phyloP scores from a whole-genome alignment of 2,113 vertebrate genomes.

The Acanthochromis polyacanthus region DNA sequence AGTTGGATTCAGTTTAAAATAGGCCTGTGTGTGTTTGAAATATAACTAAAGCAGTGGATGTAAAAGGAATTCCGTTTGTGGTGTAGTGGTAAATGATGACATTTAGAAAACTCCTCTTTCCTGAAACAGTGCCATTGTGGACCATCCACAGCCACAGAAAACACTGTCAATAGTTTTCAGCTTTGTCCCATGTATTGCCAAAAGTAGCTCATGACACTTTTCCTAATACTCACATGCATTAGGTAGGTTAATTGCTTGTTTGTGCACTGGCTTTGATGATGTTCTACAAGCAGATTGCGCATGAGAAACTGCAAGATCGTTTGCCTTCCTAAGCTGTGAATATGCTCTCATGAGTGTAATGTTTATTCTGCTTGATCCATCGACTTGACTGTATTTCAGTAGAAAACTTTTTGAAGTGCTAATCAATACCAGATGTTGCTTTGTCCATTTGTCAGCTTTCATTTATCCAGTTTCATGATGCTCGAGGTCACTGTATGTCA shows the following conservation, averaged over 20 bases:
- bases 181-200: too few species aligned
- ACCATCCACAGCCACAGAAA: too few species aligned
- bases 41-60: too few species aligned
- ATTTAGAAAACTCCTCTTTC: too few species aligned
- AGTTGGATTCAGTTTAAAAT: too few species aligned
- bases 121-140: too few species aligned
- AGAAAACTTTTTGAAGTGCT: conserved; percentile 24
- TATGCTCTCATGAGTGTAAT: neutral
- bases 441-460: conserved; percentile 39
- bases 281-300: neutral
- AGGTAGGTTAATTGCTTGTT: neutral
- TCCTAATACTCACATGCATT: neutral
- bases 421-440: conserved; percentile 47
- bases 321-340: conserved; percentile 13
- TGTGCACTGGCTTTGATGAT: neutral
- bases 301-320: neutral
- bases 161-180: too few species aligned
- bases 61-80: too few species aligned
- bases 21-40: too few species aligned
- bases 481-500: conserved; percentile 33
- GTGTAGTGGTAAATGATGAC: too few species aligned
- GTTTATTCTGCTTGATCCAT: conserved; percentile 27
- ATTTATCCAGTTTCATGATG: conserved; percentile 24
- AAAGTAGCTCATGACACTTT: neutral
- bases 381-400: conserved; percentile 8